These are phyloP conservation scores for Ammospiza caudacuta DNA, from an alignment of 2,113 vertebrate genomes.

Conservation along the genomic window DNA sequence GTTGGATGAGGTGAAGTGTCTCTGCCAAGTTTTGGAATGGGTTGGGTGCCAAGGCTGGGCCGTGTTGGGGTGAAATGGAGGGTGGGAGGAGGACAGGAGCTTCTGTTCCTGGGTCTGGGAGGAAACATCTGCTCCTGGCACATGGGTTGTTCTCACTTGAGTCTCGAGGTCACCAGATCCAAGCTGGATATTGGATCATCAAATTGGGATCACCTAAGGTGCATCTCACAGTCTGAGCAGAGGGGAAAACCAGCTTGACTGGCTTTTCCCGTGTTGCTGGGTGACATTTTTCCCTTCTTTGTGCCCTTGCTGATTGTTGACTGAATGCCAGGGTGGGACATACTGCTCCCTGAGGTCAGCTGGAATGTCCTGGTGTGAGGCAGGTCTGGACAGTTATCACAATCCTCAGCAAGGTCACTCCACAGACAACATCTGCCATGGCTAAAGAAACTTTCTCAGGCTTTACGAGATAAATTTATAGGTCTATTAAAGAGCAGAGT, in stretches of 20 bases:
- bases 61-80: not conserved
- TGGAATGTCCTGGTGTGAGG: fast-evolving
- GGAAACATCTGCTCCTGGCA: not conserved
- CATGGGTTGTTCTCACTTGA: not conserved
- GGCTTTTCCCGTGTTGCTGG: not conserved
- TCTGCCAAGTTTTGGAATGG: not conserved
- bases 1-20: not conserved
- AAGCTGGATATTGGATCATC: not conserved
- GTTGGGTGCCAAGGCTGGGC: not conserved
- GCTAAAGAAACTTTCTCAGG: not conserved
- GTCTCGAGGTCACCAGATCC: not conserved
- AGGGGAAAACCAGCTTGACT: not conserved
- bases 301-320: not conserved
- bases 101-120: not conserved
- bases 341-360: not conserved
- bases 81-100: not conserved
- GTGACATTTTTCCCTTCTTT: not conserved
- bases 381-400: not conserved
- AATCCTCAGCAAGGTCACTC: not conserved
- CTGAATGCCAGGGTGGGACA: not conserved
- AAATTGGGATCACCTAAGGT: not conserved
- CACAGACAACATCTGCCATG: not conserved
- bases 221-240: not conserved
- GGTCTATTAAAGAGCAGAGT: not conserved
- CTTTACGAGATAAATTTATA: not conserved